Evolutionary conservation across 2,797 vertebrate species (phyloP).

Genomic region (Fistularia tabacaria): DNA sequence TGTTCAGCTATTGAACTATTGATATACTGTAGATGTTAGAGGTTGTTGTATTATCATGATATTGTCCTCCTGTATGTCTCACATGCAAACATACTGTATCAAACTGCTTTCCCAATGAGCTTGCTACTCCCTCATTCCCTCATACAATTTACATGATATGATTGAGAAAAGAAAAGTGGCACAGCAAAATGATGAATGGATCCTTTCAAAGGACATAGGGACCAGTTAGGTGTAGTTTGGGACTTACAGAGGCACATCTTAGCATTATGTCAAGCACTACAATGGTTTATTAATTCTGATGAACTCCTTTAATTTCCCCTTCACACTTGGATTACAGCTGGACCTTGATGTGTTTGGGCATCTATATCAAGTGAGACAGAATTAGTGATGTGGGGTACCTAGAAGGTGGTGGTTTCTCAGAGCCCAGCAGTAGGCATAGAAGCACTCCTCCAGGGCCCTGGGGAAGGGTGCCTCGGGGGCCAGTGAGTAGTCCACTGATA

Average conservation of each 20-base stretch:
- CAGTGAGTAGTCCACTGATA: conserved; percentile 91
- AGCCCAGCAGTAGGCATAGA: conserved; percentile 93
- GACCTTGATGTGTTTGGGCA: too few relatives aligned
- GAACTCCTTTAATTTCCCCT: too few relatives aligned
- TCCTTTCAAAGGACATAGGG: conserved; percentile 3
- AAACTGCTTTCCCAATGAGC: conserved; percentile 8
- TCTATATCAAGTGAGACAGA: not conserved
- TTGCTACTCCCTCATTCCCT: too few relatives aligned
- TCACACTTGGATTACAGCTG: too few relatives aligned
- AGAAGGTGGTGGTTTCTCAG: conserved; percentile 82
- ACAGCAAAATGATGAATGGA: conserved; percentile 36
- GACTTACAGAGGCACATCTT: conserved; percentile 22
- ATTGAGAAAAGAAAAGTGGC: too few relatives aligned
- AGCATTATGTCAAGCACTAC: not conserved
- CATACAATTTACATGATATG: too few relatives aligned
- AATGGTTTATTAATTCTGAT: too few relatives aligned
- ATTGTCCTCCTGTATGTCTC: conserved; percentile 17
- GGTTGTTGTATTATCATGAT: too few relatives aligned
- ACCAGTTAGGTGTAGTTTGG: conserved; percentile 2
- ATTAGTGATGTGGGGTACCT: conserved; percentile 61
- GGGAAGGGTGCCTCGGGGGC: conserved; percentile 91
- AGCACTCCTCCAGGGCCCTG: conserved; percentile 89
- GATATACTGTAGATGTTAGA: too few relatives aligned
- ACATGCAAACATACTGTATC: conserved; percentile 21
- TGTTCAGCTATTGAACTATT: too few relatives aligned